A percentile compares a stretch with the other conserved stretches of the same genome.
Evolutionary conservation across 2,113 vertebrate species (phyloP).

Genomic region (Acinonyx jubatus): DNA sequence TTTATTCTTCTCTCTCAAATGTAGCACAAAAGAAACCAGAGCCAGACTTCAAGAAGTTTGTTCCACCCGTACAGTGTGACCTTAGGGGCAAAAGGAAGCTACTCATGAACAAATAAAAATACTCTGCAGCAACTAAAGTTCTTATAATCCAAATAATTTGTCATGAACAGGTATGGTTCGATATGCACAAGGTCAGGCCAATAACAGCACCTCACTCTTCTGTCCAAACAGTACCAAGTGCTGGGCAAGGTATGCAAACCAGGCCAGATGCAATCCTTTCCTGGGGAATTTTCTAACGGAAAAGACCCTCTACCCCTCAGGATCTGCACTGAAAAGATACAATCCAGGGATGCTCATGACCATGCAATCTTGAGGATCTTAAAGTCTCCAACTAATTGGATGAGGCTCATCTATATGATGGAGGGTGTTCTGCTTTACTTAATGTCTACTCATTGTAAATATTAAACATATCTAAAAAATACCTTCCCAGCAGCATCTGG

Average conservation of each 20-base stretch:
- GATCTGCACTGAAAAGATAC: neutral
- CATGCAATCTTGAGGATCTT: neutral
- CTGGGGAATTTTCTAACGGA: neutral
- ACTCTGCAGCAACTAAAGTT: neutral
- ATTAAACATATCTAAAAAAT: neutral
- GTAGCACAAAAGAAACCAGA: neutral
- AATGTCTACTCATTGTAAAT: neutral
- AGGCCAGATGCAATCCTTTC: neutral
- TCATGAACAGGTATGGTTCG: neutral
- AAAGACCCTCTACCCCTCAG: neutral
- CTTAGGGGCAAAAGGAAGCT: neutral
- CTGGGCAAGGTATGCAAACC: neutral
- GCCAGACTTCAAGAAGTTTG: neutral
- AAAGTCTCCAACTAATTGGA: neutral
- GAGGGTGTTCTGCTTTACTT: neutral
- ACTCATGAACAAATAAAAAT: neutral
- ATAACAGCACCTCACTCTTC: neutral
- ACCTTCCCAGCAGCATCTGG: neutral
- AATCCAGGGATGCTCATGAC: neutral
- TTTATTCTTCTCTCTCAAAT: neutral
- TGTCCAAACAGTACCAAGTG: neutral
- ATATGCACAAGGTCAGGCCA: neutral
- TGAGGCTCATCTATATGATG: neutral
- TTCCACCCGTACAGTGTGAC: neutral
- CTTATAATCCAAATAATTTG: too few species aligned